Percentiles rank a stretch among this genome's conserved stretches.
These are phyloP conservation scores for Merluccius polli DNA, from an alignment of 2,797 vertebrate genomes.

Conservation along the genomic window DNA sequence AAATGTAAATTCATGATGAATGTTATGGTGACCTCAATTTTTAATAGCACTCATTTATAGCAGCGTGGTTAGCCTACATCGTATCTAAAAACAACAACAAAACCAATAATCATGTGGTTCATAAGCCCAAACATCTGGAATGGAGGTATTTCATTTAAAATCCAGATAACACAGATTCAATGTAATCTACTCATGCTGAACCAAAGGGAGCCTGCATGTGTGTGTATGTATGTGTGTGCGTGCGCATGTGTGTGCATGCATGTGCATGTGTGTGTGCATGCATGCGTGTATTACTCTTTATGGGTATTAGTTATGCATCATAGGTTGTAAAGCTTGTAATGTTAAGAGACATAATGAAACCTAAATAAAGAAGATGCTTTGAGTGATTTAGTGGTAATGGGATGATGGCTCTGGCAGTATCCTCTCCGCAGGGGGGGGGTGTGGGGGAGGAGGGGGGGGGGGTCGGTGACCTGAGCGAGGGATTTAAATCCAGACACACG, in stretches of 20 bases:
- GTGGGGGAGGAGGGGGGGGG: neutral
- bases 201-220: neutral
- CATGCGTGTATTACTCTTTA: neutral
- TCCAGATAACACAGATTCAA: neutral
- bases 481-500: neutral
- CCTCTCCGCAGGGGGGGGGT: neutral
- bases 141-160: neutral
- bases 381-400: neutral
- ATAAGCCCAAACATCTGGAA: constrained; percentile 2
- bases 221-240: constrained; percentile 2
- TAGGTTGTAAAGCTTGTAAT: constrained; percentile 1
- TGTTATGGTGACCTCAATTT: neutral
- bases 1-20: neutral
- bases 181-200: constrained; percentile 5
- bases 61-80: neutral
- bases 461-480: neutral
- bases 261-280: neutral
- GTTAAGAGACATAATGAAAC: neutral
- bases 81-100: neutral
- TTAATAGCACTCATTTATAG: neutral
- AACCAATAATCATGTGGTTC: neutral
- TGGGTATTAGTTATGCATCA: neutral
- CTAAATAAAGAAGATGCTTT: neutral
- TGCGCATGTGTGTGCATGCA: neutral
- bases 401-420: neutral